A percentile compares a stretch with the other conserved stretches of the same genome.
phyloP scores from a whole-genome alignment of 2,888 invertebrate genomes.

The Zygothrica quintamaculata region DNA sequence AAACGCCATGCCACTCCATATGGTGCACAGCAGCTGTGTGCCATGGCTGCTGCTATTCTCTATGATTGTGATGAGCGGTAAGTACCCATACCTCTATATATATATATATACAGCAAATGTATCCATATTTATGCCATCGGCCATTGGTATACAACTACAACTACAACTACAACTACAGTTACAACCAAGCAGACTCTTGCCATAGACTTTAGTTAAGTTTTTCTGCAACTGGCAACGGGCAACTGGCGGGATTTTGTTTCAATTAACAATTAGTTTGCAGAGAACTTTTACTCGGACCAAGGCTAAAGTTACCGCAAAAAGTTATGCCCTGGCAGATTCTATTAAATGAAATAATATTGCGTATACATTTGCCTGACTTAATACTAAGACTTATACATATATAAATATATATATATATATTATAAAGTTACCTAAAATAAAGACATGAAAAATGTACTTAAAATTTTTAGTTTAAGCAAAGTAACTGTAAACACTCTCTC shows the following conservation, averaged over 20 bases:
- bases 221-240: no score
- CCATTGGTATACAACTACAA: slow-evolving; percentile 1
- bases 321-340: slow-evolving; percentile 44
- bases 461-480: no score
- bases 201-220: slow-evolving; percentile 46
- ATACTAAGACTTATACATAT: no score
- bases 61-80: slow-evolving; percentile 79
- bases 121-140: slow-evolving; percentile 43
- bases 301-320: slow-evolving; percentile 47
- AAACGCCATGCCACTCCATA: slow-evolving; percentile 52
- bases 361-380: slow-evolving; percentile 37
- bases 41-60: slow-evolving; percentile 72
- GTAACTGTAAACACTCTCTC: no score
- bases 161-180: no score
- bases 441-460: no score
- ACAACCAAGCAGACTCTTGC: background rate
- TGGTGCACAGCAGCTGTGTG: slow-evolving; percentile 66
- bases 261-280: slow-evolving; percentile 73
- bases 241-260: slow-evolving; percentile 60
- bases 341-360: slow-evolving; percentile 62
- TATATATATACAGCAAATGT: background rate
- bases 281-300: slow-evolving; percentile 42
- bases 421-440: no score
- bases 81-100: slow-evolving; percentile 43
- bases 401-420: no score